phyloP scores from a whole-genome alignment of 2,113 vertebrate species.

The Phalacrocorax brasilianus region DNA sequence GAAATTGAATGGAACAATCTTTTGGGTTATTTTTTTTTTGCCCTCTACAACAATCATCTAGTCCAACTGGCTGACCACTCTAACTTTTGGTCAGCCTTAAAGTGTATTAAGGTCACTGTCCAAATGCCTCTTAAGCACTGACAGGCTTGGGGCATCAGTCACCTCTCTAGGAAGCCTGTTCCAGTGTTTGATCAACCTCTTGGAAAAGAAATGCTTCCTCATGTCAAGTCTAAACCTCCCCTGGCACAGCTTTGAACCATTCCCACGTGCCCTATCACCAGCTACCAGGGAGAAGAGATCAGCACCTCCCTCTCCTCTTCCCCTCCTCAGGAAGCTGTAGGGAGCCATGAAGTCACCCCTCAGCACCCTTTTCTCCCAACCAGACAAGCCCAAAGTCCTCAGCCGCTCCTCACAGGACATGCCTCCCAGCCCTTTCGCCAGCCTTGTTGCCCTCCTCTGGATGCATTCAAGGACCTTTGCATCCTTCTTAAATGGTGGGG shows the following conservation, averaged over 20 bases:
- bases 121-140: background rate
- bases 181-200: background rate
- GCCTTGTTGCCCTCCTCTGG: background rate
- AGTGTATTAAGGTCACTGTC: background rate
- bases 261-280: background rate
- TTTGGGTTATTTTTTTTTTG: too few species aligned
- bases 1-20: background rate
- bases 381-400: background rate
- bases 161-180: background rate
- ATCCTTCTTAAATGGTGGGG: background rate
- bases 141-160: fast-evolving
- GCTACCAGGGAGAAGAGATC: background rate
- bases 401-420: background rate
- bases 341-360: background rate
- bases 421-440: background rate
- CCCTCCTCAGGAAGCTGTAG: background rate
- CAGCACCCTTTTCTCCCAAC: background rate
- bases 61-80: background rate
- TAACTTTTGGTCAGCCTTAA: background rate
- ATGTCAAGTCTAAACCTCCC: background rate
- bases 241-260: background rate
- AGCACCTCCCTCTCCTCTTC: background rate
- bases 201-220: background rate
- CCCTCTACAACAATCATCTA: background rate
- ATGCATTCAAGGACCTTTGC: background rate